These are phyloP conservation scores for Trichopoda pennipes DNA, from an alignment of 2,888 invertebrate species.

Conservation along the genomic window DNA sequence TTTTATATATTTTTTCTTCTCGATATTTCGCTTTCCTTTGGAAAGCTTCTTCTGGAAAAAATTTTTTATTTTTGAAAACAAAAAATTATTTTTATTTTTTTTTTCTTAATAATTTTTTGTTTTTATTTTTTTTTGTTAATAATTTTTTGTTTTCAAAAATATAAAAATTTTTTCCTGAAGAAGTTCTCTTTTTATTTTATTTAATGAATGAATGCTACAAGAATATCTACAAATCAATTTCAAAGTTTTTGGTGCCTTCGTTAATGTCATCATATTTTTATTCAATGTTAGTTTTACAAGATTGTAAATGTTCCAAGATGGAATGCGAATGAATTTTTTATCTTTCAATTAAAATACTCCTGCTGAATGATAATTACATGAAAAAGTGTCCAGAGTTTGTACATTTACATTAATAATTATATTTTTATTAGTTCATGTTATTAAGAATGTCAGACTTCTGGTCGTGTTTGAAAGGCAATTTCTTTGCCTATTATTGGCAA, in stretches of 20 bases:
- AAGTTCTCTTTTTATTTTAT: too few relatives aligned
- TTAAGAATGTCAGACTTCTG: slow-evolving; percentile 80
- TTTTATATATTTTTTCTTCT: too few relatives aligned
- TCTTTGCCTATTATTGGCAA: slow-evolving; percentile 95
- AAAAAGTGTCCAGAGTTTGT: slow-evolving; percentile 64
- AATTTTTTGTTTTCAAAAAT: too few relatives aligned
- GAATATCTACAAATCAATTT: slow-evolving; percentile 87
- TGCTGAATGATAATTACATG: slow-evolving; percentile 84
- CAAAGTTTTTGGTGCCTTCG: slow-evolving; percentile 96
- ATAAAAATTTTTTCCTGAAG: too few relatives aligned
- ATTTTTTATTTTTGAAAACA: too few relatives aligned
- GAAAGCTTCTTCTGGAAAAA: too few relatives aligned
- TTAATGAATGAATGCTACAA: too few relatives aligned
- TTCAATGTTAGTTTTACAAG: slow-evolving; percentile 93
- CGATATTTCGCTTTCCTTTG: too few relatives aligned
- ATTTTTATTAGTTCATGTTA: slow-evolving; percentile 58
- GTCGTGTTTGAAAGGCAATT: slow-evolving; percentile 77
- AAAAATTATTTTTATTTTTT: too few relatives aligned
- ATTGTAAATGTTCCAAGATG: slow-evolving; percentile 97
- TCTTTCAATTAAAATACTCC: slow-evolving; percentile 94
- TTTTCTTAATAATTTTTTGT: too few relatives aligned
- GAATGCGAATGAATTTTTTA: slow-evolving; percentile 93
- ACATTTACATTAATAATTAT: slow-evolving; percentile 43
- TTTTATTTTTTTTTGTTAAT: too few relatives aligned
- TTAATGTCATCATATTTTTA: slow-evolving; percentile 94